These are phyloP conservation scores for Cyanoderma ruficeps DNA, from an alignment of 2,113 vertebrate species.

Conservation along the genomic window DNA sequence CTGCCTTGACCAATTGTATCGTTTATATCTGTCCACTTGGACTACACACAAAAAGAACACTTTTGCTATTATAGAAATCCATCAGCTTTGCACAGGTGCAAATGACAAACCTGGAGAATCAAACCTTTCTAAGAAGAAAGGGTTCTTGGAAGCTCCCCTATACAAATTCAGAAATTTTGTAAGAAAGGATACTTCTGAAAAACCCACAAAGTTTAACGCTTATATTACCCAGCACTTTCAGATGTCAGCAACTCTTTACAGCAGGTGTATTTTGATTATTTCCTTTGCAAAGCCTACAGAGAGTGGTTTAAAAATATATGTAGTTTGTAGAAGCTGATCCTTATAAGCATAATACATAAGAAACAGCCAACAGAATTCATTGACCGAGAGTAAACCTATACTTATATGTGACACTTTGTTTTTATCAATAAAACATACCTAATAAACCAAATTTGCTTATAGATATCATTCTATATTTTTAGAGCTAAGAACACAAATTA, in stretches of 20 bases:
- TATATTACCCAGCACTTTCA: not conserved
- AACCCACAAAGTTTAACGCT: not conserved
- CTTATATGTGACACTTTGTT: not conserved
- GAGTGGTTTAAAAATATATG: not conserved
- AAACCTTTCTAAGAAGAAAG: not conserved
- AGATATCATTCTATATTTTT: not conserved
- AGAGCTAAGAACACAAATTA: not conserved
- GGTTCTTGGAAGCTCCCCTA: not conserved
- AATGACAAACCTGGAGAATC: not conserved
- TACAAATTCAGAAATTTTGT: not conserved
- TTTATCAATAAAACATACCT: not conserved
- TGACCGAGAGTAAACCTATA: not conserved
- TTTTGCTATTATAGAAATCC: not conserved
- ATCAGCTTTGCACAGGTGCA: fast-evolving
- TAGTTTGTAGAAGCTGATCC: not conserved
- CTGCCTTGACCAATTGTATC: not conserved
- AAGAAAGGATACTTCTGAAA: not conserved
- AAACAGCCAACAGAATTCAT: not conserved
- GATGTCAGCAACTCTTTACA: not conserved
- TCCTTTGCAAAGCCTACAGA: not conserved
- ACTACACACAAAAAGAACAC: not conserved
- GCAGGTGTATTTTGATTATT: not conserved
- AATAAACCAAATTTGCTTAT: not conserved
- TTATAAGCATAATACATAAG: not conserved
- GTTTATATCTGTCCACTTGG: not conserved